A percentile compares a stretch with the other conserved stretches of the same genome.
Conservation (phyloP, 1,140 invertebrate species). For the Hypothenemus hampei region DNA sequence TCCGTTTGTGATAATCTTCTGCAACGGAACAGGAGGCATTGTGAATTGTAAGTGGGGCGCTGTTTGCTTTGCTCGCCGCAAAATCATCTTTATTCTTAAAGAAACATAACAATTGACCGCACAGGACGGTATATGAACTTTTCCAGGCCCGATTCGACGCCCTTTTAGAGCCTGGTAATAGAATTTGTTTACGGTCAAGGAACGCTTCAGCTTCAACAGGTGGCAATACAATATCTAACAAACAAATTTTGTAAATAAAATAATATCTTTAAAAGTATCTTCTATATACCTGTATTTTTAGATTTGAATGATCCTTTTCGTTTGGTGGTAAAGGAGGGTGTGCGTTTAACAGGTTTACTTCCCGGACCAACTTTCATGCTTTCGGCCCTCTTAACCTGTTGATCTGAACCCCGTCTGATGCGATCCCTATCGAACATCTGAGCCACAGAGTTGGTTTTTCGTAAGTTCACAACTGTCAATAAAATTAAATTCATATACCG, state of each 20-base stretch:
- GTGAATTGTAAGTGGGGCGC: conserved; percentile 84
- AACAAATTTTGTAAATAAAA: background rate
- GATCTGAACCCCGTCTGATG: conserved; percentile 54
- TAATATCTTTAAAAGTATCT: background rate
- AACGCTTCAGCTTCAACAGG: conserved; percentile 89
- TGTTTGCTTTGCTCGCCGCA: conserved; percentile 76
- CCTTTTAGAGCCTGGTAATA: conserved; percentile 88
- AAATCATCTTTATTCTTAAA: conserved; percentile 95
- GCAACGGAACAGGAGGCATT: conserved; percentile 80
- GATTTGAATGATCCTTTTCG: conserved; percentile 48
- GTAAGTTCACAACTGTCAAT: conserved; percentile 13
- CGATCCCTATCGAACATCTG: conserved; percentile 66
- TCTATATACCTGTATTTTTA: conserved; percentile 24
- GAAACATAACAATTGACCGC: conserved; percentile 95
- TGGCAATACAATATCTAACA: conserved; percentile 62
- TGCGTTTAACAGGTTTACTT: conserved; percentile 74
- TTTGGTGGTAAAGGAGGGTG: conserved; percentile 91
- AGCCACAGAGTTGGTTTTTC: conserved; percentile 55
- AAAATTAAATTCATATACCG: no score
- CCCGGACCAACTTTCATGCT: conserved; percentile 77
- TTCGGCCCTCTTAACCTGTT: conserved; percentile 75
- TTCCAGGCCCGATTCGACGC: conserved; percentile 95
- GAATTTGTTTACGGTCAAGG: conserved; percentile 91
- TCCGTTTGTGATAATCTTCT: conserved; percentile 91
- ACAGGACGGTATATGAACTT: conserved; percentile 89